Evolutionary conservation across 1,140 invertebrate species (phyloP).

Genomic region (Dinoponera quadriceps): DNA sequence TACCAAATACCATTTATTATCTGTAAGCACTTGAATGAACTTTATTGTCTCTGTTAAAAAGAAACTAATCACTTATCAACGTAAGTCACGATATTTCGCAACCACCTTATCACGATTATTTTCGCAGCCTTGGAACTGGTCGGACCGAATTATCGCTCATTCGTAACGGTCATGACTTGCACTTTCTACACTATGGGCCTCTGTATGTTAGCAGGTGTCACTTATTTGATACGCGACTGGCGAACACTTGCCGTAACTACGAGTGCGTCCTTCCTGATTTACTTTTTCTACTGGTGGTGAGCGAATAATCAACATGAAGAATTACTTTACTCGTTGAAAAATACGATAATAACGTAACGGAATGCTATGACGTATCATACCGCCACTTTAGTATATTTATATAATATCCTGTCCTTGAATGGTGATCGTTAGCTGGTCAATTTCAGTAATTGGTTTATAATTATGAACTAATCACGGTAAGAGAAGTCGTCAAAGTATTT

Average conservation of each 20-base stretch:
- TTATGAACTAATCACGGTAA: too few relatives aligned
- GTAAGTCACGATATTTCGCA: neutral
- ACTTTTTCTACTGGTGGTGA: conserved; percentile 93
- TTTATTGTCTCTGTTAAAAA: neutral
- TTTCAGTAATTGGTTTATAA: too few relatives aligned
- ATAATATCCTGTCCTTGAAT: too few relatives aligned
- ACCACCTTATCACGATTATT: neutral
- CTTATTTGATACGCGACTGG: conserved; percentile 94
- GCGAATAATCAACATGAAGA: conserved; percentile 56
- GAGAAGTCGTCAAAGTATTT: conserved; percentile 28
- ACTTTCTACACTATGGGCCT: conserved; percentile 95
- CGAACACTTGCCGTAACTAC: conserved; percentile 91
- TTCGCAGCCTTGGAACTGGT: conserved; percentile 94
- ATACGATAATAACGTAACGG: too few relatives aligned
- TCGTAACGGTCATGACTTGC: conserved; percentile 95
- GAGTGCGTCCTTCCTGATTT: conserved; percentile 93
- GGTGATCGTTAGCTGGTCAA: too few relatives aligned
- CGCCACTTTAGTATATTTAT: too few relatives aligned
- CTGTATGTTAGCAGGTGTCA: conserved; percentile 92
- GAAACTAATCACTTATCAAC: neutral
- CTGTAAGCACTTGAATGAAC: conserved; percentile 87
- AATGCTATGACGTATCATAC: too few relatives aligned
- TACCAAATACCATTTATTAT: conserved; percentile 98
- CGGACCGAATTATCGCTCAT: conserved; percentile 95
- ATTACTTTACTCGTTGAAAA: neutral